Base-by-base conservation (phyloP, 2,888 invertebrate species). In the Ormyrus labotus region DNA sequence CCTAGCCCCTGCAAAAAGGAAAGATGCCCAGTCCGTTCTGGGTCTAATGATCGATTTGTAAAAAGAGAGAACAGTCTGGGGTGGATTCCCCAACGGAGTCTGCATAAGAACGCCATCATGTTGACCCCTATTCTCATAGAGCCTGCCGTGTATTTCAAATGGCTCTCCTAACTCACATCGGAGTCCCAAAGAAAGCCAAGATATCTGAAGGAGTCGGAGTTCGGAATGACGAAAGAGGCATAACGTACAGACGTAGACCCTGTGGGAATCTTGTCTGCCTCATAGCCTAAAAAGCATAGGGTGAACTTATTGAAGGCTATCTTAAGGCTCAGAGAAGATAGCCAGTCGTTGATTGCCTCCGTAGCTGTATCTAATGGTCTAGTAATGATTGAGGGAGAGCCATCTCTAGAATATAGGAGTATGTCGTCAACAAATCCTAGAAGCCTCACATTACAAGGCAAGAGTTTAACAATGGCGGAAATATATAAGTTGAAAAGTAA, bases 401-500 rank as follows among this genome's bases (percentile, higher is more conserved):
- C 13, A 13, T 13, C 13, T 0, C 13, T 13, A 13, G 13, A 13
- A 13, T 13, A 13, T 13, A 13, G 13, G 13, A 13, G 13, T 13
- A 13, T 13, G 13, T 13, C 13, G 13, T 13, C 13, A 13, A 13
- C 13, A 13, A 13, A 13, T 13, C 13, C 13, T 13, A 13, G 13
- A 13, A 13, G 13, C 13, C 13, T 13, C 13, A 13, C 13, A 13
- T 13, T 13, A 13, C 13, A 13, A 13, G 13, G 13, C 13, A 13
- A 13, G 13, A 13, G 10, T 8, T 10, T 10, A 9, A 63, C 6
- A 0, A 63, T 2, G 5, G 7, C 4, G 5, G 1, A 0, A 3
- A 63, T 63, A n/a, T 63, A 63, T 6, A 63, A n/a, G 45, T 63
- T 63, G 11, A 63, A 63, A 1, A 67, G 51, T 9, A 67, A 9